These are phyloP conservation scores for Acridotheres tristis DNA, from an alignment of 2,797 vertebrate species.

Conservation along the genomic window DNA sequence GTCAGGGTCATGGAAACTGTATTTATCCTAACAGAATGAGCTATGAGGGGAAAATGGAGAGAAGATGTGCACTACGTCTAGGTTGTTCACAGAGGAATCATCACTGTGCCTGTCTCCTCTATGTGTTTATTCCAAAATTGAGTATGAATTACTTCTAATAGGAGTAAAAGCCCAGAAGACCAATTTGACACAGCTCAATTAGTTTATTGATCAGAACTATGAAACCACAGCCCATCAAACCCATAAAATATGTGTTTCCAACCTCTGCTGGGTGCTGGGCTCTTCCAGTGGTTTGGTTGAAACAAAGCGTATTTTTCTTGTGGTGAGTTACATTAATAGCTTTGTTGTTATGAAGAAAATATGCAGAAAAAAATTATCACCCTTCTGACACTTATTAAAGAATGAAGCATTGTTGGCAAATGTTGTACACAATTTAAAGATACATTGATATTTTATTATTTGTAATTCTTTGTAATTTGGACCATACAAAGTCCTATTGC, in stretches of 20 bases:
- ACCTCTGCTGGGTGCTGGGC: neutral
- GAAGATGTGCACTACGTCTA: neutral
- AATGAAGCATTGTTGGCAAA: neutral
- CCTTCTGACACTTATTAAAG: neutral
- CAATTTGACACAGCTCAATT: constrained; percentile 38
- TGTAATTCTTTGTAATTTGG: neutral
- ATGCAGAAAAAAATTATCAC: neutral
- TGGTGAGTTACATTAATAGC: neutral
- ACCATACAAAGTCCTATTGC: neutral
- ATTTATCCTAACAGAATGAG: neutral
- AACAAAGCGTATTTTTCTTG: neutral
- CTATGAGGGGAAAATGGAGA: neutral
- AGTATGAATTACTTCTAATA: constrained; percentile 17
- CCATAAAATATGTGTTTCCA: neutral
- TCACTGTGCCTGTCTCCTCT: neutral
- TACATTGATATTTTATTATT: neutral
- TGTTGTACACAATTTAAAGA: neutral
- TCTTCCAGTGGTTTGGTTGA: neutral
- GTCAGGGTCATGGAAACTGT: neutral
- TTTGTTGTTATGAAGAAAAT: neutral
- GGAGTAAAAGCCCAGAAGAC: constrained; percentile 30
- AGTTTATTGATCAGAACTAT: constrained; percentile 49
- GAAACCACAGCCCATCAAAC: constrained; percentile 18
- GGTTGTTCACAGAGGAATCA: neutral
- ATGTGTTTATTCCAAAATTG: neutral